phyloP scores from a whole-genome alignment of 2,888 invertebrate genomes.

The Perizoma affinitatum region DNA sequence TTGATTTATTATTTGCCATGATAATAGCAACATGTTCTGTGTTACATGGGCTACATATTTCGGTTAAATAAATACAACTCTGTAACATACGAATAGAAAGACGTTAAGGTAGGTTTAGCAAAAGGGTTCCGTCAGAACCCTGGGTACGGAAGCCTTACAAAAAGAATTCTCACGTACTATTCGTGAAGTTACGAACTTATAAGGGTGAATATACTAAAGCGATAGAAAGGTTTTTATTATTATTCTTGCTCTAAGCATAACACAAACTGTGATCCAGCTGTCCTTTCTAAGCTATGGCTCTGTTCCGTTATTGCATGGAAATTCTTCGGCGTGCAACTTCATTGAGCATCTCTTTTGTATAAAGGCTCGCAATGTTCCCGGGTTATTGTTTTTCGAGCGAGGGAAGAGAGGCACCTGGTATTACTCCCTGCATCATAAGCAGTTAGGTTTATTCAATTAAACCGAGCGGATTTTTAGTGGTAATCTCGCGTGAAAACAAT shows the following conservation, averaged over 20 bases:
- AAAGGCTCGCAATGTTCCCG: slow-evolving; percentile 75
- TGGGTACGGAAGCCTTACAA: too few relatives aligned
- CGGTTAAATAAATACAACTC: too few relatives aligned
- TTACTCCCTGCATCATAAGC: slow-evolving; percentile 70
- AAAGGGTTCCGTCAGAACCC: too few relatives aligned
- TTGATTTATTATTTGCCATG: too few relatives aligned
- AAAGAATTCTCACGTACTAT: too few relatives aligned
- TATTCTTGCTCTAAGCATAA: not conserved
- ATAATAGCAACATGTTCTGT: too few relatives aligned
- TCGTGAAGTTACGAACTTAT: too few relatives aligned
- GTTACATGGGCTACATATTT: too few relatives aligned
- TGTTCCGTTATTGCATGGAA: slow-evolving; percentile 80
- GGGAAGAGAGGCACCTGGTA: slow-evolving; percentile 66
- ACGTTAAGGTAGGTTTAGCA: too few relatives aligned
- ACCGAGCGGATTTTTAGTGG: slow-evolving; percentile 51
- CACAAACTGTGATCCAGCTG: not conserved
- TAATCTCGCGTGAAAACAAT: slow-evolving; percentile 40
- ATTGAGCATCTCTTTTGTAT: slow-evolving; percentile 79
- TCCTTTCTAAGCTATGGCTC: slow-evolving; percentile 39
- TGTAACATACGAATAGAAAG: too few relatives aligned
- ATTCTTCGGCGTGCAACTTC: slow-evolving; percentile 81
- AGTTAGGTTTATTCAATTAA: slow-evolving; percentile 75
- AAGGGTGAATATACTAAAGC: too few relatives aligned
- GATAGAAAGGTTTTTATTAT: too few relatives aligned
- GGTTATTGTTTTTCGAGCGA: slow-evolving; percentile 82